Evolutionary conservation across 2,113 vertebrate species (phyloP), one percentile per base, ranked within the genome.

Genomic region (Coturnix japonica): DNA sequence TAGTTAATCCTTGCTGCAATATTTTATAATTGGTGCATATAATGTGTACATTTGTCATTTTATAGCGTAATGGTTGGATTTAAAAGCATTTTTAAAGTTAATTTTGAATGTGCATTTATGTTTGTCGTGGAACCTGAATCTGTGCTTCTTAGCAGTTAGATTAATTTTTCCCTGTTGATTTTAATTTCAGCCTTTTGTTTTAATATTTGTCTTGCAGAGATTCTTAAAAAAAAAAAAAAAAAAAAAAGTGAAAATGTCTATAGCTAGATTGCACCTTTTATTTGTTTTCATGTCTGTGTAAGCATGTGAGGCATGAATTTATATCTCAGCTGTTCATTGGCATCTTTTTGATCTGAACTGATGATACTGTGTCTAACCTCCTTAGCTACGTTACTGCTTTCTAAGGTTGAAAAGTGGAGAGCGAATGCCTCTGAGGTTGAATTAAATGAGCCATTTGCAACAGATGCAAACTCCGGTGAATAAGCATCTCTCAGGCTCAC

Each of bases 331-430:
- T 95, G 88, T 92, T 95, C 86, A 60, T 76, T 95, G 93, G 91
- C 92, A 86, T 81, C 81, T 93, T 92, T 85, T 81, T 92, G 63
- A 85, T 95, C 93, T 95, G 87, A 95, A 93, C 93, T 78, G 93
- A 79, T 94, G 87, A 60, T 92, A 78, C 88, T 91, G 89, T 65
- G 69, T 80, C 93, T 97, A 84, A 57, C 91, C 78, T 81, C 70
- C 53, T 51, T 56, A 94, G 94, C 79, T 88, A 86, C 81, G 73
- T 87, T 82, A 80, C 90, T 10, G 84, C 92, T 96, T 94, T 93
- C 85, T 10, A 7, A 82, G 90, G 83, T 81, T 65, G 86, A 60
- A 81, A 76, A 92, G 91, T 64, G 56, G 87, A 85, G 83, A 93
- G 84, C 9, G 3, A 95, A 96, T 72, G 81, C 92, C 93, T 95